phyloP scores from a whole-genome alignment of 2,888 invertebrate genomes.

The Cryptocheilus praepositus region DNA sequence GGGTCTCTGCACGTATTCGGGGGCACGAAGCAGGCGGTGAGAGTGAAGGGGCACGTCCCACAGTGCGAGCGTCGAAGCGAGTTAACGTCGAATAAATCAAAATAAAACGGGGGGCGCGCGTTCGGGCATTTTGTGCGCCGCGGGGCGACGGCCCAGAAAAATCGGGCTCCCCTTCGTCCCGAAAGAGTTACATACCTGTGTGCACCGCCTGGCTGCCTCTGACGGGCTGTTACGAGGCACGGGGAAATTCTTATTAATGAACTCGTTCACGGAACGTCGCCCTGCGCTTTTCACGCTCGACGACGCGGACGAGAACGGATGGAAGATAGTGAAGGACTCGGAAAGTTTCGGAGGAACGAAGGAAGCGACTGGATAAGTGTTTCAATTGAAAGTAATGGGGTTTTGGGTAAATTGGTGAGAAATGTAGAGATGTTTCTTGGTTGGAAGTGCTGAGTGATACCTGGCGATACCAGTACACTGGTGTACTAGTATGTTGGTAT shows the following conservation, averaged over 20 bases:
- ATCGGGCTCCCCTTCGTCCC: slow-evolving; percentile 46
- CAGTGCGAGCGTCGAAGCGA: slow-evolving; percentile 65
- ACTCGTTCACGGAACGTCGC: slow-evolving; percentile 6
- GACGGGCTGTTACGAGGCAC: slow-evolving; percentile 3
- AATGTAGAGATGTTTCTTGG: too few relatives aligned
- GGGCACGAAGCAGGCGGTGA: slow-evolving; percentile 48
- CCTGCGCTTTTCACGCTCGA: too few relatives aligned
- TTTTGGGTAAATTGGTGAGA: too few relatives aligned
- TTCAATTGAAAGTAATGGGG: too few relatives aligned
- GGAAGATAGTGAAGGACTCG: too few relatives aligned
- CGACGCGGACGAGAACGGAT: too few relatives aligned
- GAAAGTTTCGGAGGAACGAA: too few relatives aligned
- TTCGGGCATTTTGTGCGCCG: slow-evolving; percentile 35
- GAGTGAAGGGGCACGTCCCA: slow-evolving; percentile 22
- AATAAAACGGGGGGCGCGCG: slow-evolving; percentile 64
- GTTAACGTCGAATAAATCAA: slow-evolving; percentile 74
- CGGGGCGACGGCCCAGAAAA: slow-evolving; percentile 66
- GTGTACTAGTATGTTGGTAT: too few relatives aligned
- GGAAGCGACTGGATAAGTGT: too few relatives aligned
- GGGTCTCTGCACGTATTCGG: slow-evolving; percentile 58
- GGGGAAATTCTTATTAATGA: slow-evolving; percentile 54
- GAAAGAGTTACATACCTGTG: slow-evolving; percentile 64
- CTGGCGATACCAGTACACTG: too few relatives aligned
- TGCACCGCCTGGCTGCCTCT: too few relatives aligned
- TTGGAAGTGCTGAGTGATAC: too few relatives aligned